These are phyloP conservation scores for Tetragonisca angustula DNA, from an alignment of 2,888 invertebrate genomes.

Conservation along the genomic window DNA sequence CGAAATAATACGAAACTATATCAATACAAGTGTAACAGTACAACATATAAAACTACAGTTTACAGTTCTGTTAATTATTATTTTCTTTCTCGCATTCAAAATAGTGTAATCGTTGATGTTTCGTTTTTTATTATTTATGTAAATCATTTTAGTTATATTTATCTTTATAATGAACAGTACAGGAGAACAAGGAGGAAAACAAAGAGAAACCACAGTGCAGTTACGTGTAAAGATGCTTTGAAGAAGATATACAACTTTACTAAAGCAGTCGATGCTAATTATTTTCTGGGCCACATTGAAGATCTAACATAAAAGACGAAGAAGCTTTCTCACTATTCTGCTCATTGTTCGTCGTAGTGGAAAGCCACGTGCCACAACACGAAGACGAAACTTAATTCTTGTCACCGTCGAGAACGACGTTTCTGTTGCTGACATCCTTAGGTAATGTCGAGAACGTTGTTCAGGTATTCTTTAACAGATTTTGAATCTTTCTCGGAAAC, in stretches of 20 bases:
- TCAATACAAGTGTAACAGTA: too few relatives aligned
- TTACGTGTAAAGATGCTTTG: slow-evolving; percentile 30
- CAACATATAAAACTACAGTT: too few relatives aligned
- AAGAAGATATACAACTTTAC: slow-evolving; percentile 32
- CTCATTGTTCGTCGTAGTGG: slow-evolving; percentile 46
- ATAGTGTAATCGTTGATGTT: too few relatives aligned
- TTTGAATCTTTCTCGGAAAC: slow-evolving; percentile 41
- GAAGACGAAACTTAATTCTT: slow-evolving; percentile 61
- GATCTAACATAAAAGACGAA: slow-evolving; percentile 47
- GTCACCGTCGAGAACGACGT: slow-evolving; percentile 41
- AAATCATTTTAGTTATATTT: neutral
- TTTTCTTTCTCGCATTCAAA: too few relatives aligned
- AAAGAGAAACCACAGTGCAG: neutral
- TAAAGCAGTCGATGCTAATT: slow-evolving; percentile 56
- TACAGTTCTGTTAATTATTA: too few relatives aligned
- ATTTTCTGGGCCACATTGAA: slow-evolving; percentile 42
- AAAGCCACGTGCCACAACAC: slow-evolving; percentile 55
- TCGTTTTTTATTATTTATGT: neutral
- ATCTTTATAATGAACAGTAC: too few relatives aligned
- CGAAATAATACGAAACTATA: too few relatives aligned
- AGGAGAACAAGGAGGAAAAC: neutral
- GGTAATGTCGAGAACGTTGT: slow-evolving; percentile 31
- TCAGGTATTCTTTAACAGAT: slow-evolving; percentile 40
- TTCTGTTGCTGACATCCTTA: slow-evolving; percentile 55
- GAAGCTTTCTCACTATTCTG: slow-evolving; percentile 46